These are phyloP conservation scores for Cyclura pinguis DNA, from an alignment of 2,797 vertebrate genomes.

Conservation along the genomic window DNA sequence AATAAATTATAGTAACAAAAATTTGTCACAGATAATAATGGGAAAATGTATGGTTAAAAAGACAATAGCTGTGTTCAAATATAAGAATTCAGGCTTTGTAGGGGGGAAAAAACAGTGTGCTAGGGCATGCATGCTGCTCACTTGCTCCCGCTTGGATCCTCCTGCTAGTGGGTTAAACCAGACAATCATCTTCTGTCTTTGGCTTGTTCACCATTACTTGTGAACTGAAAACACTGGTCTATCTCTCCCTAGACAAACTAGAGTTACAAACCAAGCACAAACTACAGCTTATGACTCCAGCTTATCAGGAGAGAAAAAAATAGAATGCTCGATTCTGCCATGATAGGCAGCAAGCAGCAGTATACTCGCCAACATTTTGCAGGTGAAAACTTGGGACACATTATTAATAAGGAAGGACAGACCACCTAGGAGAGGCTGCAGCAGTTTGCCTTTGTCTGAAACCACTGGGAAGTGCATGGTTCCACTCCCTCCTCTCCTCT, in stretches of 20 bases:
- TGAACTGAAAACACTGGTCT: not conserved
- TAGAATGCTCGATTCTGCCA: not conserved
- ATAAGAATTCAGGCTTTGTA: too few relatives aligned
- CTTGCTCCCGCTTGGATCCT: too few relatives aligned
- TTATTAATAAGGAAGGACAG: too few relatives aligned
- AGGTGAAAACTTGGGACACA: too few relatives aligned
- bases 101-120: too few relatives aligned
- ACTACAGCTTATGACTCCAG: not conserved
- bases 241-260: not conserved
- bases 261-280: not conserved
- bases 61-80: not conserved
- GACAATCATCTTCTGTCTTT: not conserved
- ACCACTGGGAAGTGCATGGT: too few relatives aligned
- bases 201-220: not conserved
- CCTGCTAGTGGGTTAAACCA: not conserved
- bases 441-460: too few relatives aligned
- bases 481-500: too few relatives aligned
- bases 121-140: too few relatives aligned
- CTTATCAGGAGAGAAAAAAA: not conserved
- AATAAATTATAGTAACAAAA: not conserved
- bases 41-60: not conserved
- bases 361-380: too few relatives aligned
- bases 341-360: too few relatives aligned
- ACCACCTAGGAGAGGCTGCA: too few relatives aligned
- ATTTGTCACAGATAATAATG: not conserved